These are phyloP conservation scores for Pissodes strobi DNA, from an alignment of 1,140 invertebrate species.

Conservation along the genomic window DNA sequence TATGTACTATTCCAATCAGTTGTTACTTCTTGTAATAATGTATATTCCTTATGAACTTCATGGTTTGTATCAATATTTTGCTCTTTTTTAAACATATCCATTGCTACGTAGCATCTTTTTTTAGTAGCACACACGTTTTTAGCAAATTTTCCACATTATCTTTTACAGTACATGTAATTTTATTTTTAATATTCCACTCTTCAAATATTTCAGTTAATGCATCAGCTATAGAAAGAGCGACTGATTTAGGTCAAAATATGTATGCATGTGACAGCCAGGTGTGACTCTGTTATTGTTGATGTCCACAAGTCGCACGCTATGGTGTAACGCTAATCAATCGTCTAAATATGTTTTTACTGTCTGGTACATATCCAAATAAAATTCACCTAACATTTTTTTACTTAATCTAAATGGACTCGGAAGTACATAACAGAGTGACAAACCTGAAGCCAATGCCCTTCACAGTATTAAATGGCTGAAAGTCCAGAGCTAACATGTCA, in stretches of 20 bases:
- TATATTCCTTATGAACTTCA: background rate
- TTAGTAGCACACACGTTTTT: slow-evolving; percentile 19
- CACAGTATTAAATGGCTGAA: slow-evolving; percentile 43
- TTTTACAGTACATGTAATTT: background rate
- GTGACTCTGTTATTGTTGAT: slow-evolving; percentile 13
- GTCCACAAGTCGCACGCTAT: slow-evolving; percentile 21
- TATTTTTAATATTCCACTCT: slow-evolving; percentile 22
- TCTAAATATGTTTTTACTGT: slow-evolving; percentile 7
- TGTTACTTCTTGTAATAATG: slow-evolving; percentile 25
- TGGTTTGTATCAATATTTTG: slow-evolving; percentile 12
- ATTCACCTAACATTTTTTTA: slow-evolving; percentile 1
- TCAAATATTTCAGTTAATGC: slow-evolving; percentile 6
- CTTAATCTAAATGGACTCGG: slow-evolving; percentile 31
- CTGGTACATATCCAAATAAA: background rate
- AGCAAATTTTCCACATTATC: slow-evolving; percentile 1
- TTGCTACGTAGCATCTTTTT: slow-evolving; percentile 23
- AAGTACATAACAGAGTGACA: slow-evolving; percentile 33
- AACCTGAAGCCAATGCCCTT: slow-evolving; percentile 38
- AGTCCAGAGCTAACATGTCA: slow-evolving; percentile 36
- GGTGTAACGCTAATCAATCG: slow-evolving; percentile 11
- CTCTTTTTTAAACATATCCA: slow-evolving; percentile 22
- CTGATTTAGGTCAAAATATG: slow-evolving; percentile 12
- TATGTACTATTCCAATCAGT: no score
- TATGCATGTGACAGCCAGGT: slow-evolving; percentile 26
- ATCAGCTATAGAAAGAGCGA: background rate